These are phyloP conservation scores for Odontomachus brunneus DNA, from an alignment of 1,140 invertebrate genomes.

Conservation along the genomic window DNA sequence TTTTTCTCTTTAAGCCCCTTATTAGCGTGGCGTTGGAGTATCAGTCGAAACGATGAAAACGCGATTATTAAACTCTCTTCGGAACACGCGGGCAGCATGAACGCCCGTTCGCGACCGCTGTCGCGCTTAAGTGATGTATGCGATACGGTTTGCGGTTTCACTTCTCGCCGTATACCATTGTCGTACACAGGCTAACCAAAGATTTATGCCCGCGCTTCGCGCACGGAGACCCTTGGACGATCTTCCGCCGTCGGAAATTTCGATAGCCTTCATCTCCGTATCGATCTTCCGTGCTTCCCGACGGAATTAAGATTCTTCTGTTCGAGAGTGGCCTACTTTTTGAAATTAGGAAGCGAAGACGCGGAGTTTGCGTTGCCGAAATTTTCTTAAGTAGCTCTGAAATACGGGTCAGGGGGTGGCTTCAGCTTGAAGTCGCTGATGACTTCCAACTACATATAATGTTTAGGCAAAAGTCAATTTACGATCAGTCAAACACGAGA, in stretches of 20 bases:
- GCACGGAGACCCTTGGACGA: neutral
- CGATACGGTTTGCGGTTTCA: constrained; percentile 47
- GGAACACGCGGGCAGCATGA: constrained; percentile 8
- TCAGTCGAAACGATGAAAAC: constrained; percentile 18
- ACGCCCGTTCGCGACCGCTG: constrained; percentile 35
- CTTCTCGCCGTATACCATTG: constrained; percentile 37
- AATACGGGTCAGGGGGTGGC: too few relatives aligned
- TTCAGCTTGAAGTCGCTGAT: too few relatives aligned
- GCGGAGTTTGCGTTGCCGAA: too few relatives aligned
- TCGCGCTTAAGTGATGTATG: constrained; percentile 57
- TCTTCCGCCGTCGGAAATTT: constrained; percentile 7
- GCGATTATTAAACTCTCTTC: constrained; percentile 44
- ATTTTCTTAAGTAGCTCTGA: too few relatives aligned
- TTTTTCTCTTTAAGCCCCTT: neutral
- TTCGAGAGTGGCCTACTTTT: too few relatives aligned
- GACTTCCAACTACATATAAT: too few relatives aligned
- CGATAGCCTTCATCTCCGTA: neutral
- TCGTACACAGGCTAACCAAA: constrained; percentile 38
- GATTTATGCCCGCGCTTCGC: constrained; percentile 37
- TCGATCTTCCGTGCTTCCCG: too few relatives aligned
- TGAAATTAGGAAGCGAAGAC: too few relatives aligned
- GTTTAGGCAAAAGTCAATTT: too few relatives aligned
- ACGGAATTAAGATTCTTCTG: too few relatives aligned
- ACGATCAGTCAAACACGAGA: too few relatives aligned
- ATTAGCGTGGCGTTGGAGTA: too few relatives aligned